Percentiles rank a stretch among this genome's conserved stretches.
Conservation (phyloP, 35 echinoderm and acorn worm species). For the Stichopus chloronotus region DNA sequence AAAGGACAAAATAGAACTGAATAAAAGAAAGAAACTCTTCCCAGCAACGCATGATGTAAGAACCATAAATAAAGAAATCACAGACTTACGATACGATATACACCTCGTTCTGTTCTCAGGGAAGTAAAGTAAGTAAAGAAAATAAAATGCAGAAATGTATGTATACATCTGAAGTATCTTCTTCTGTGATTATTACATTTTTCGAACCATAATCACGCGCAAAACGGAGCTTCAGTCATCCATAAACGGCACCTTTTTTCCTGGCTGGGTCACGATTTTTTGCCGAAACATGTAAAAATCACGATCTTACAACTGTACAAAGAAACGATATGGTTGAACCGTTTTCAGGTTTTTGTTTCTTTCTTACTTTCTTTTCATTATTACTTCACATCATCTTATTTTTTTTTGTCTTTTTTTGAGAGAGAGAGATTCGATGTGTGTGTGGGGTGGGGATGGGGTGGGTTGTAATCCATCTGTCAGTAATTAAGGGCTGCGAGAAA, state of each 20-base stretch:
- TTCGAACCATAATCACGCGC: neutral
- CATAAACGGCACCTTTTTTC: conserved; percentile 9
- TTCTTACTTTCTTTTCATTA: too few species aligned
- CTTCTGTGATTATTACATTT: conserved; percentile 3
- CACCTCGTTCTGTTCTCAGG: neutral
- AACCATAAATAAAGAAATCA: neutral
- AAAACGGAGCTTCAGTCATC: conserved; percentile 16
- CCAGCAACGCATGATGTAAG: neutral
- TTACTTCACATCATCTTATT: too few species aligned
- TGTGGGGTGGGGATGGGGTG: too few species aligned
- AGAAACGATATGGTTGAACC: neutral
- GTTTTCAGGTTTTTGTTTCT: neutral
- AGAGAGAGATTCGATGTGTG: too few species aligned
- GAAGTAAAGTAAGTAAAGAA: too few species aligned
- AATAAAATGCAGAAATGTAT: neutral
- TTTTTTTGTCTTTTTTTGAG: too few species aligned
- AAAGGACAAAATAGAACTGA: too few species aligned
- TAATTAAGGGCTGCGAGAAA: too few species aligned
- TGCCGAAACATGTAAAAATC: neutral
- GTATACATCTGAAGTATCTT: neutral
- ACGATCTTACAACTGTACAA: neutral
- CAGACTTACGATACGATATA: neutral
- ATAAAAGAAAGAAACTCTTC: too few species aligned
- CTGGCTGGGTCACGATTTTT: neutral
- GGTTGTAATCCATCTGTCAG: too few species aligned